These are phyloP conservation scores for Anguilla pacifica DNA, from an alignment of 2,797 vertebrate genomes.

Conservation along the genomic window DNA sequence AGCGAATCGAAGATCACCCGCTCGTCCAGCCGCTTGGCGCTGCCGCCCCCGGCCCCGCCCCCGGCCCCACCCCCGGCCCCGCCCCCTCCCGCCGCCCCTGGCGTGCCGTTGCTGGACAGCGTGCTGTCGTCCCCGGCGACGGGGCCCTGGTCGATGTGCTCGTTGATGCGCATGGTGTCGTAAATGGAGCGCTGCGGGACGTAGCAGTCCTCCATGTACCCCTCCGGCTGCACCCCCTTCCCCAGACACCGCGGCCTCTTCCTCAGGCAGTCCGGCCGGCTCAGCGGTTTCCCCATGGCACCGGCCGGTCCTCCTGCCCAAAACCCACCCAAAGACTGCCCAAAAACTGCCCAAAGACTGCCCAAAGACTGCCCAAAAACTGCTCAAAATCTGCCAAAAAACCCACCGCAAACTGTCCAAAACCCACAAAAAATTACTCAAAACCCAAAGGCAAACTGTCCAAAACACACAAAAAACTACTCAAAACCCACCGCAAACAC, in stretches of 20 bases:
- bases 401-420: not conserved
- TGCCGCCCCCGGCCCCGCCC: constrained; percentile 60
- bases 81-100: constrained; percentile 61
- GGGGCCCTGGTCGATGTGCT: constrained; percentile 91
- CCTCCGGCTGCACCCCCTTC: constrained; percentile 85
- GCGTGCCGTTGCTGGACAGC: constrained; percentile 87
- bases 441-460: not conserved
- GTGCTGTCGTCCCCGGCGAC: constrained; percentile 82
- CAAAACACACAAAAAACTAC: not conserved
- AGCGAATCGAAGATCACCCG: constrained; percentile 92
- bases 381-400: not conserved
- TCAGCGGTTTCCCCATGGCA: constrained; percentile 95
- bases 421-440: not conserved
- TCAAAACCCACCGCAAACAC: not conserved
- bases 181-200: constrained; percentile 95
- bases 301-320: not conserved
- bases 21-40: constrained; percentile 87
- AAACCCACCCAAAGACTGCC: constrained; percentile 19
- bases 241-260: constrained; percentile 94
- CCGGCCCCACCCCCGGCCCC: no score
- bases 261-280: constrained; percentile 93
- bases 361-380: not conserved
- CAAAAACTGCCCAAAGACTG: constrained; percentile 16
- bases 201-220: constrained; percentile 94
- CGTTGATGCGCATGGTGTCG: constrained; percentile 94